Conservation (phyloP, 2,888 invertebrate species). For the Pachymerium ferrugineum region DNA sequence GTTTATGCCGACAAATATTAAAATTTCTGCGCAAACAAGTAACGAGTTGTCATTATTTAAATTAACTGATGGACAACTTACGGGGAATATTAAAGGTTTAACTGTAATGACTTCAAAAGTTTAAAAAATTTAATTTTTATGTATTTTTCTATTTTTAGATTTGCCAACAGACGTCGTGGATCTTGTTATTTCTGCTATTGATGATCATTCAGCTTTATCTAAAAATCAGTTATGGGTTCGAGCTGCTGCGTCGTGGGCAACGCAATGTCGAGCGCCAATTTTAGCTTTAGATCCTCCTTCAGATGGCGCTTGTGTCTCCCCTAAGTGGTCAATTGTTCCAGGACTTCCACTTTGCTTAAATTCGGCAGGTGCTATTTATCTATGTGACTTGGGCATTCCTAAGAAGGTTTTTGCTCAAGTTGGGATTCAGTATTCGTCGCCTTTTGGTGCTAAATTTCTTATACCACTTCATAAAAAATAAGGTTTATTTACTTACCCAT, state of each 20-base stretch:
- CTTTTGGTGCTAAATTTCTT: constrained; percentile 76
- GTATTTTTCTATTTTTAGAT: constrained; percentile 30
- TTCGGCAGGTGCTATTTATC: constrained; percentile 63
- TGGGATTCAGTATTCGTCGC: constrained; percentile 73
- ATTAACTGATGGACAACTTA: constrained; percentile 53
- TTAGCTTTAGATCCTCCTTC: constrained; percentile 71
- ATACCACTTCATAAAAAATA: constrained; percentile 59
- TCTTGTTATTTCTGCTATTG: constrained; percentile 46
- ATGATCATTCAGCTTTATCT: constrained; percentile 42
- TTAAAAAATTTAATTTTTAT: not conserved
- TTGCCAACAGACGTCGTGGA: constrained; percentile 38
- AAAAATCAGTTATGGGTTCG: constrained; percentile 48
- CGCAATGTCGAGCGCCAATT: constrained; percentile 64
- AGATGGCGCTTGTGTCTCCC: constrained; percentile 49
- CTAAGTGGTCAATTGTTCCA: constrained; percentile 65
- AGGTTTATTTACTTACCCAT: not conserved
- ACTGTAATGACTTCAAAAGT: not conserved
- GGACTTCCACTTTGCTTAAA: constrained; percentile 64
- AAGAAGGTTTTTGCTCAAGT: constrained; percentile 66
- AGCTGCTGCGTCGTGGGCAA: constrained; percentile 62
- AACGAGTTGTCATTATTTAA: constrained; percentile 63
- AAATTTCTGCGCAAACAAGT: constrained; percentile 47
- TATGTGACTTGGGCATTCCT: constrained; percentile 79
- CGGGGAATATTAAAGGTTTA: constrained; percentile 43
- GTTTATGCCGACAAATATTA: constrained; percentile 50